These are phyloP conservation scores for Athalia cordata DNA, from an alignment of 2,888 invertebrate species.

Conservation along the genomic window DNA sequence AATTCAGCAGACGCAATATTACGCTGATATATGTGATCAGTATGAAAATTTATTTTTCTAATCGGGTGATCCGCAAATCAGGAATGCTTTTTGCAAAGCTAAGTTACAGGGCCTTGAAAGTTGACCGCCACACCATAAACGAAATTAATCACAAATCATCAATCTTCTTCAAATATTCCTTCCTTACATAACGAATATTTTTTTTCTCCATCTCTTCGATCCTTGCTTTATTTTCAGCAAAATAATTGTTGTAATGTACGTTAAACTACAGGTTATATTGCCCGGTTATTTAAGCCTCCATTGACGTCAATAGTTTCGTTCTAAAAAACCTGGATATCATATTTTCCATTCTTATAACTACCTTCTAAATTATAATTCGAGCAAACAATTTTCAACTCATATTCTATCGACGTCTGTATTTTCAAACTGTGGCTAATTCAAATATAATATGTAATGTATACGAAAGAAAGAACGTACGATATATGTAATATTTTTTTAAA, in stretches of 20 bases:
- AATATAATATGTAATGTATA: too few species aligned
- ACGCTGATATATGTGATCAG: too few species aligned
- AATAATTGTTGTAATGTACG: not conserved
- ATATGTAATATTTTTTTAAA: too few species aligned
- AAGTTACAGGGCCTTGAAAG: too few species aligned
- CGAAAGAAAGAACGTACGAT: too few species aligned
- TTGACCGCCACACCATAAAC: too few species aligned
- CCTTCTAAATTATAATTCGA: not conserved
- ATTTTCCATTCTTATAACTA: too few species aligned
- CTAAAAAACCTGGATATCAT: not conserved
- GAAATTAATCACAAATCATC: not conserved
- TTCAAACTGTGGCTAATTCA: too few species aligned
- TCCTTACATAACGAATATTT: not conserved
- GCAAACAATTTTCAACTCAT: conserved; percentile 6
- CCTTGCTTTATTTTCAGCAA: not conserved
- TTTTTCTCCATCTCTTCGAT: not conserved
- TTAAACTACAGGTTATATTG: not conserved
- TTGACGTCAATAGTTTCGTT: not conserved
- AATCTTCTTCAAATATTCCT: not conserved
- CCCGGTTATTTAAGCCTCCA: not conserved
- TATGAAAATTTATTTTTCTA: too few species aligned
- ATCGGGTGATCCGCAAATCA: too few species aligned
- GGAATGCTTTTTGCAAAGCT: too few species aligned
- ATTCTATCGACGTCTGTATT: not conserved
- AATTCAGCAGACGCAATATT: too few species aligned